These are phyloP conservation scores for Zygogramma bicolorata DNA, from an alignment of 2,888 invertebrate species.

Conservation along the genomic window DNA sequence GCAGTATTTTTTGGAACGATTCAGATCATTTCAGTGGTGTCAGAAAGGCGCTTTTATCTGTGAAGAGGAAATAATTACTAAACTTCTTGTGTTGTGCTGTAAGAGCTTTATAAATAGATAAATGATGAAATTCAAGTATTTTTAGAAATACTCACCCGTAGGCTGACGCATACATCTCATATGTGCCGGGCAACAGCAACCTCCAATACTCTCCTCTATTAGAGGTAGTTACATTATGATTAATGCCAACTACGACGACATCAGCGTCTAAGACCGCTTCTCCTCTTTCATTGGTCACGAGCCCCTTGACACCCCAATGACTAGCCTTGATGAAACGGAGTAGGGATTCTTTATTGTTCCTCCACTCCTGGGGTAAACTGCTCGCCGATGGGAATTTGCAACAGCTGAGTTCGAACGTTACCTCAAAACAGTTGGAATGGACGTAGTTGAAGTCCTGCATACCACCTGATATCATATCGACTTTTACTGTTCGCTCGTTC, in stretches of 20 bases:
- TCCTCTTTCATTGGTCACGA: constrained; percentile 74
- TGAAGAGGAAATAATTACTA: too few species aligned
- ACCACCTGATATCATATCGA: constrained; percentile 75
- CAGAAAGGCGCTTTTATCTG: too few species aligned
- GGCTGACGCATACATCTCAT: constrained; percentile 79
- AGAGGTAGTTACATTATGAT: constrained; percentile 84
- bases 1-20: too few species aligned
- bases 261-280: constrained; percentile 79
- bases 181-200: constrained; percentile 88
- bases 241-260: constrained; percentile 81
- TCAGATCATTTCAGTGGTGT: too few species aligned
- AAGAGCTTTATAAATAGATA: too few species aligned
- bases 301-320: constrained; percentile 78
- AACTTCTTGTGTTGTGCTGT: too few species aligned
- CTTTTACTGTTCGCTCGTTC: too few species aligned
- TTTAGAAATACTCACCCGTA: constrained; percentile 73
- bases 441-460: constrained; percentile 99
- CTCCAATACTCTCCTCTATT: constrained; percentile 94
- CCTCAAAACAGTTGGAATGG: constrained; percentile 94
- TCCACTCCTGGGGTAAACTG: constrained; percentile 84
- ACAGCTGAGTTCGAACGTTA: constrained; percentile 96
- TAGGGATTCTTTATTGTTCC: constrained; percentile 86
- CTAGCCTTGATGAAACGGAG: constrained; percentile 86
- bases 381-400: constrained; percentile 88
- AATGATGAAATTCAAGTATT: neutral